Conservation (phyloP, 2,888 invertebrate species). For the Pimpla rufipes region DNA sequence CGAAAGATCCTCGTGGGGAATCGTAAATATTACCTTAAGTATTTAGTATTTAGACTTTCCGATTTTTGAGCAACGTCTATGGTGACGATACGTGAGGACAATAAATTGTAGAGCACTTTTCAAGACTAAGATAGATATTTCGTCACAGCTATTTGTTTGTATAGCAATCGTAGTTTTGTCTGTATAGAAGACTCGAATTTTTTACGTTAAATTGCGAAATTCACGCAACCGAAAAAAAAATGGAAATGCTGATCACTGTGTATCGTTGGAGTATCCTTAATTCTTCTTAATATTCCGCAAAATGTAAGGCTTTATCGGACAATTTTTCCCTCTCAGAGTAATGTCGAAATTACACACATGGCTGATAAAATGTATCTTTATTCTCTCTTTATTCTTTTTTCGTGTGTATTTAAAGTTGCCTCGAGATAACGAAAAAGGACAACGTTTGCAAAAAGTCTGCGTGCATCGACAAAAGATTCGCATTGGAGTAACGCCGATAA, state of each 20-base stretch:
- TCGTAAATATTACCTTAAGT: not conserved
- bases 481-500: not conserved
- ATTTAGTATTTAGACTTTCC: not conserved
- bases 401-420: not conserved
- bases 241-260: too few relatives aligned
- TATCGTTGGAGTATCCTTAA: too few relatives aligned
- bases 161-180: not conserved
- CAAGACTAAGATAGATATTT: not conserved
- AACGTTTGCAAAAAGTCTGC: not conserved
- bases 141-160: not conserved
- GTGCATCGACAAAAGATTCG: not conserved
- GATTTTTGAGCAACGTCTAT: not conserved
- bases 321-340: not conserved
- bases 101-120: not conserved
- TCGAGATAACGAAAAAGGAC: slow-evolving; percentile 2
- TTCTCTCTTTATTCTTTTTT: not conserved
- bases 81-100: not conserved
- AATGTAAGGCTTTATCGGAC: not conserved
- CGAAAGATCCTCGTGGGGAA: not conserved
- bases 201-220: too few relatives aligned
- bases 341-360: not conserved
- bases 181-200: not conserved
- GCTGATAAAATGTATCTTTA: not conserved
- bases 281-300: not conserved
- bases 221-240: not conserved